These are phyloP conservation scores for Panthera uncia DNA, from an alignment of 2,113 vertebrate species.

Conservation along the genomic window DNA sequence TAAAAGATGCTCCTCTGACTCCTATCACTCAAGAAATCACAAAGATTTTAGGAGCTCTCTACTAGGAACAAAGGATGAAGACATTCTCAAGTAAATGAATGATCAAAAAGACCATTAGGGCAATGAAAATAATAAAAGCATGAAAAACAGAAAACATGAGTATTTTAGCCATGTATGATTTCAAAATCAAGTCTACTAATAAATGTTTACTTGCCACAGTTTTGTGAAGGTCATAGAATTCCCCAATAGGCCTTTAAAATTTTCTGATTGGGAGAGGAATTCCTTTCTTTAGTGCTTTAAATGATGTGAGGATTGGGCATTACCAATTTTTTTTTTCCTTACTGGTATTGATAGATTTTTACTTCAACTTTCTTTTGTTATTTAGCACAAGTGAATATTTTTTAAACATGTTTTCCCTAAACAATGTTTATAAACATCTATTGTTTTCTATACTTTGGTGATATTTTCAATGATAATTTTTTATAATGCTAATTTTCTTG, in stretches of 20 bases:
- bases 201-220: not conserved
- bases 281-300: not conserved
- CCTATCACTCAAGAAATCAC: not conserved
- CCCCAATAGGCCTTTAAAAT: not conserved
- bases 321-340: conserved; percentile 31
- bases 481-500: conserved; percentile 60
- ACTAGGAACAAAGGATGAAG: not conserved
- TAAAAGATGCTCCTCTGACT: not conserved
- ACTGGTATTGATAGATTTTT: not conserved
- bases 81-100: not conserved
- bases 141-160: not conserved
- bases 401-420: not conserved
- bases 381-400: conserved; percentile 58
- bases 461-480: conserved; percentile 21
- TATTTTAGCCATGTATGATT: not conserved
- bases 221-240: not conserved
- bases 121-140: not conserved
- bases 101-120: not conserved
- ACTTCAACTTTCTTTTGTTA: conserved; percentile 41
- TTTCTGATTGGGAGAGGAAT: not conserved
- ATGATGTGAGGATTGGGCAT: not conserved
- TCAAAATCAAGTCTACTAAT: not conserved
- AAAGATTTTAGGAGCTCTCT: not conserved
- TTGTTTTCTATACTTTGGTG: conserved; percentile 24
- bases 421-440: not conserved